phyloP scores from a whole-genome alignment of 2,113 vertebrate genomes.

The Sitta europaea region DNA sequence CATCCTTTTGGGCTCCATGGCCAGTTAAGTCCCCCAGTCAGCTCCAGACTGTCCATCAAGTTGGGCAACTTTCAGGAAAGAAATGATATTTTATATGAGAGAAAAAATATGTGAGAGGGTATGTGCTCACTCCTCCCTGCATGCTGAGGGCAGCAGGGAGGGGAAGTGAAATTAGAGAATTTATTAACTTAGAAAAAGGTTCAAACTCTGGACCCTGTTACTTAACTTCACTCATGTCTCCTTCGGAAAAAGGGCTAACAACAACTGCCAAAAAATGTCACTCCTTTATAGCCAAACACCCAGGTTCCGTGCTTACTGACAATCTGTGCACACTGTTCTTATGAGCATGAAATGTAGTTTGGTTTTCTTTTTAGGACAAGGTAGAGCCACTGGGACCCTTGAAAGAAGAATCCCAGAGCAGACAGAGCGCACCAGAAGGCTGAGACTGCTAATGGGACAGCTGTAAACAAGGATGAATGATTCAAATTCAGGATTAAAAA shows the following conservation, averaged over 20 bases:
- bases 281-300: not conserved
- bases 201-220: not conserved
- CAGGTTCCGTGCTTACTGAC: not conserved
- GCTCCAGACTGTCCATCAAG: not conserved
- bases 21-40: not conserved
- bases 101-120: not conserved
- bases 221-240: not conserved
- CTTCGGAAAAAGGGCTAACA: not conserved
- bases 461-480: slow-evolving; percentile 23
- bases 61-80: not conserved
- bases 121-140: not conserved
- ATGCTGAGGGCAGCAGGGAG: not conserved
- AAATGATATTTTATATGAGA: not conserved
- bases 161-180: not conserved
- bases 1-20: not conserved
- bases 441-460: not conserved
- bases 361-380: not conserved
- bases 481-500: not conserved
- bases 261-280: not conserved
- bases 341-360: not conserved
- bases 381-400: not conserved
- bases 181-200: not conserved
- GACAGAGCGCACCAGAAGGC: not conserved
- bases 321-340: not conserved
- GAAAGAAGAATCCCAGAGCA: not conserved